These are phyloP conservation scores for Sycobia sp. DNA, from an alignment of 1,140 invertebrate genomes.

Conservation along the genomic window DNA sequence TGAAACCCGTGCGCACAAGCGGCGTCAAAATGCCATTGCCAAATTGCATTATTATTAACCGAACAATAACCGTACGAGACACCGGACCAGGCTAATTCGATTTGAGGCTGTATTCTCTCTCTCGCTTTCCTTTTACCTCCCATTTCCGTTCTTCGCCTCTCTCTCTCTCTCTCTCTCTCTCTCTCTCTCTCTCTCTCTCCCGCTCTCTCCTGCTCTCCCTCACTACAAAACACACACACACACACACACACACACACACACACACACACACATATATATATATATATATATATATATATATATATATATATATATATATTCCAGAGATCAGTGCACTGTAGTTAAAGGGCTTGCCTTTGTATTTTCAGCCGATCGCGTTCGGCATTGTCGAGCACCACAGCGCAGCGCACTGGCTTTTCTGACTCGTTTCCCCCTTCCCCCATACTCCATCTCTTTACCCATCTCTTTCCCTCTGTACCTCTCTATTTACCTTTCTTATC, in stretches of 20 bases:
- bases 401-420: not conserved
- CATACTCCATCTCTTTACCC: too few relatives aligned
- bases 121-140: slow-evolving; percentile 5
- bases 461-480: not conserved
- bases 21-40: slow-evolving; percentile 20
- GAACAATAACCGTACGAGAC: slow-evolving; percentile 30
- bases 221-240: too few relatives aligned
- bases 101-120: slow-evolving; percentile 21
- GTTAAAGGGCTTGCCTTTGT: slow-evolving; percentile 28
- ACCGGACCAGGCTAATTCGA: slow-evolving; percentile 24
- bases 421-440: not conserved
- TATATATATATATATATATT: not conserved
- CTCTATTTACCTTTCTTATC: not conserved
- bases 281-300: not conserved
- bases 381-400: slow-evolving; percentile 14
- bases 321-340: not conserved
- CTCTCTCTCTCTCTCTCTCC: not conserved
- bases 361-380: slow-evolving; percentile 30
- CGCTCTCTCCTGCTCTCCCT: too few relatives aligned
- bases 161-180: not conserved
- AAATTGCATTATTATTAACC: slow-evolving; percentile 31
- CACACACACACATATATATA: not conserved
- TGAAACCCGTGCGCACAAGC: slow-evolving; percentile 4
- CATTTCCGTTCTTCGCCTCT: too few relatives aligned
- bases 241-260: too few relatives aligned